Evolutionary conservation across 2,888 invertebrate genomes (phyloP).

Genomic region (Calephelis perditalis): DNA sequence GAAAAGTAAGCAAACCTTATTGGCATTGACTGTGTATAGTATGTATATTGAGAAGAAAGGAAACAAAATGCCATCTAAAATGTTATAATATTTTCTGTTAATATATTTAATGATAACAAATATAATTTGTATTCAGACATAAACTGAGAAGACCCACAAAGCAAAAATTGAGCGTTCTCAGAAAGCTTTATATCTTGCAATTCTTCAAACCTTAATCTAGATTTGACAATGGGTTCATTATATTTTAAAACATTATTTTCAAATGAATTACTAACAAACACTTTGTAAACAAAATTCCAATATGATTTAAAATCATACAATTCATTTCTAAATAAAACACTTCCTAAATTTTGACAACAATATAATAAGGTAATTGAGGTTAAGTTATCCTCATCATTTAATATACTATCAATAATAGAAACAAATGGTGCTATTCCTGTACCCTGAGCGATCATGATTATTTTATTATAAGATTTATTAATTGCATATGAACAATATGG

Average conservation of each 20-base stretch:
- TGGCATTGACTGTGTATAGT: too few relatives aligned
- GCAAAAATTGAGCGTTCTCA: conserved; percentile 61
- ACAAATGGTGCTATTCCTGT: conserved; percentile 86
- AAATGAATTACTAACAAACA: conserved; percentile 70
- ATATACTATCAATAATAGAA: conserved; percentile 78
- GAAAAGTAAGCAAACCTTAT: too few relatives aligned
- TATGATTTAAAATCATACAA: conserved; percentile 76
- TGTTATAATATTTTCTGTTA: conserved; percentile 45
- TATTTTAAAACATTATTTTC: conserved; percentile 49
- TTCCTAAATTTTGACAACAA: conserved; percentile 76
- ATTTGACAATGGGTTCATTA: conserved; percentile 65
- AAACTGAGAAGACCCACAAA: conserved; percentile 81
- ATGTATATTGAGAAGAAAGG: too few relatives aligned
- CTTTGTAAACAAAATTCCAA: conserved; percentile 86
- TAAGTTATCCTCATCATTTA: conserved; percentile 82
- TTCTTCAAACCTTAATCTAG: conserved; percentile 49
- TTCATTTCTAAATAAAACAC: conserved; percentile 80
- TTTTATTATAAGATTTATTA: conserved; percentile 54
- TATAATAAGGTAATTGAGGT: conserved; percentile 80
- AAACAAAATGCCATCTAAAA: conserved; percentile 42
- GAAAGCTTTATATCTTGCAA: conserved; percentile 49
- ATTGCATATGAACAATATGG: conserved; percentile 82
- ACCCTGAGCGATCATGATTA: conserved; percentile 80
- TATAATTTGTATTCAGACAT: conserved; percentile 60
- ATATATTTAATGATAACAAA: conserved; percentile 40